phyloP scores from a whole-genome alignment of 2,797 vertebrate genomes.

The Typhlichthys subterraneus region DNA sequence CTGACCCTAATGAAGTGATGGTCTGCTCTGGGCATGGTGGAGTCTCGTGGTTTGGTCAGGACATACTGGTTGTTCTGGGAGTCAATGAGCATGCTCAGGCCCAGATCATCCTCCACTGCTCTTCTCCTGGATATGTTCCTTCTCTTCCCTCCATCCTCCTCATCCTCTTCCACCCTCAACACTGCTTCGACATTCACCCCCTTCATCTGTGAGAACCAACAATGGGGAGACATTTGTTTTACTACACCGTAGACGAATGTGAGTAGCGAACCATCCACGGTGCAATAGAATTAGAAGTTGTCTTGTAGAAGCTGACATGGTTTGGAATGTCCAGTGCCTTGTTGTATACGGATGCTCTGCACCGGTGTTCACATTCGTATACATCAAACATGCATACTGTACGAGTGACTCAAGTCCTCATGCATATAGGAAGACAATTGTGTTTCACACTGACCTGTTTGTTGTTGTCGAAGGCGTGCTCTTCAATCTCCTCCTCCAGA shows the following conservation, averaged over 20 bases:
- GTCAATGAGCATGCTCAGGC: constrained; percentile 98
- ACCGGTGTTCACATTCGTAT: neutral
- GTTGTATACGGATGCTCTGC: neutral
- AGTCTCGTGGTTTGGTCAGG: constrained; percentile 93
- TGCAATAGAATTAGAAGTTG: too few species aligned
- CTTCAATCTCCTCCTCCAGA: constrained; percentile 94
- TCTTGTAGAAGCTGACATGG: too few species aligned
- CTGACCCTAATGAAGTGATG: constrained; percentile 94
- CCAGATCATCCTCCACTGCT: constrained; percentile 86
- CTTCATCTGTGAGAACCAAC: constrained; percentile 73
- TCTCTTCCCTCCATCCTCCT: constrained; percentile 82
- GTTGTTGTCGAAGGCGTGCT: constrained; percentile 95
- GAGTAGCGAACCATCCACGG: too few species aligned
- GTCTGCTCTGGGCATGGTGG: constrained; percentile 94
- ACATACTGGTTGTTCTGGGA: constrained; percentile 99
- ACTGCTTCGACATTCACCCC: constrained; percentile 97
- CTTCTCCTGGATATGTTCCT: constrained; percentile 84
- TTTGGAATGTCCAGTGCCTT: too few species aligned
- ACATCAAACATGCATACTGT: too few species aligned
- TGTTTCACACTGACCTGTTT: constrained; percentile 80
- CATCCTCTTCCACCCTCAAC: constrained; percentile 92
- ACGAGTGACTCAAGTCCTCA: neutral
- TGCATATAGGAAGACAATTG: neutral
- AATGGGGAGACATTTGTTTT: too few species aligned
- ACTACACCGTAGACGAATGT: too few species aligned